Base-by-base conservation (phyloP, 2,888 invertebrate species). In the Ormia ochracea region DNA sequence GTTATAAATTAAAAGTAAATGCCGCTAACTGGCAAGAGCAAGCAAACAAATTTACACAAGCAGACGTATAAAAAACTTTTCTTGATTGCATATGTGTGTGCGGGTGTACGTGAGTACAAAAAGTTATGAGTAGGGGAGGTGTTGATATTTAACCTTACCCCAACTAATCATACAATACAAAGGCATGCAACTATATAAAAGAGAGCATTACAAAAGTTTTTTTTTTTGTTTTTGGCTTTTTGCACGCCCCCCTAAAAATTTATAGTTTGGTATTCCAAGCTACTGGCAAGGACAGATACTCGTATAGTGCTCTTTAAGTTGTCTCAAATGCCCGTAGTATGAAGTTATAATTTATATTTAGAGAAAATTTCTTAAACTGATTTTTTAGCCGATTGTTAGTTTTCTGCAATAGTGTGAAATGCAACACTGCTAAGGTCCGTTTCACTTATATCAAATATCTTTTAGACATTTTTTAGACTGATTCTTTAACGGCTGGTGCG, bases 1-100 rank as follows among this genome's bases (percentile, higher is more conserved):
- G 81, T 81, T 82, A 83, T 83, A 83, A 83, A 83, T 83, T 83
- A 83, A 83, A 78, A 81, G 81, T 81, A 80, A 83, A 81, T 82
- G 79, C 82, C 83, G 82, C 81, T 58, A 56, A 69, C 75, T 81
- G 81, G 81, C 83, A 82, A 68, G 69, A 59, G 41, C 73, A 79
- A 73, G 56, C 17, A 43, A 48, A 43, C 38, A 68, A 36, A 75
- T 68, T 65, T 31, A 56, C 61, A 77, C 65, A 48, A 38, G 33
- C 41, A 26, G 14, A 41, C 38, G 31, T 61, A 41, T 14, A 26
- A 59, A 36, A 69, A 69, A 28, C 33, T 58, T 50, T 38, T 54
- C 4, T n/a, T 48, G 5, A 1, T 1, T 26, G 28, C 9, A 14
- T 14, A 14, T 12, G 33, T 4, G 17, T 23, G n/a, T 21, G n/a